A percentile compares a stretch with the other conserved stretches of the same genome.
Evolutionary conservation across 92 coral and sea anemone species (phyloP).

Genomic region (Palythoa caribaeorum): DNA sequence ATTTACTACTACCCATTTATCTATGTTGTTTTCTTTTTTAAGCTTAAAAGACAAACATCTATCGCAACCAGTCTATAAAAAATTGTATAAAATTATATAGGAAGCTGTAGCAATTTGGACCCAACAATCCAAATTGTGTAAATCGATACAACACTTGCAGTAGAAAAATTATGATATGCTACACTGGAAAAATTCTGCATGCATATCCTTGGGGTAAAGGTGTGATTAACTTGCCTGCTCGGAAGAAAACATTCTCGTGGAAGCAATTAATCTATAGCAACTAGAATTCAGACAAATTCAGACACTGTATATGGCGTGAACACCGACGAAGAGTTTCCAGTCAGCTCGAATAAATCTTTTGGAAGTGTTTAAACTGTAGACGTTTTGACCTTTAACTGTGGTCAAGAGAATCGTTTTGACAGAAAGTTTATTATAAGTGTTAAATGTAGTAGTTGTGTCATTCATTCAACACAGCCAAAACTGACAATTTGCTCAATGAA

Average conservation of each 20-base stretch:
- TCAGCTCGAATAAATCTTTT: neutral
- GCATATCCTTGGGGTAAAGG: constrained; percentile 6
- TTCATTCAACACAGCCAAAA: neutral
- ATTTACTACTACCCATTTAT: too few relatives aligned
- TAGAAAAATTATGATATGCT: neutral
- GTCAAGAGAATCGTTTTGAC: neutral
- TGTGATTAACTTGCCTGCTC: neutral
- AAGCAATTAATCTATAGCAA: constrained; percentile 34
- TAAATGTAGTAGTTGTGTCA: neutral
- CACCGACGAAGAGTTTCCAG: neutral
- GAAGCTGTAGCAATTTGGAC: too few relatives aligned
- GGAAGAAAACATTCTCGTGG: constrained; percentile 13
- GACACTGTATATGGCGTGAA: neutral
- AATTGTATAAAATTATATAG: too few relatives aligned
- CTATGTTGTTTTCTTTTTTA: too few relatives aligned
- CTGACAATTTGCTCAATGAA: neutral
- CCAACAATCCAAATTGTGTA: too few relatives aligned
- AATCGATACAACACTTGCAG: neutral
- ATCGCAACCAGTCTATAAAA: too few relatives aligned
- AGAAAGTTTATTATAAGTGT: neutral
- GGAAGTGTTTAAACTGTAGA: neutral
- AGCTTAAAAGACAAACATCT: too few relatives aligned
- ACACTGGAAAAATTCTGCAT: too few relatives aligned
- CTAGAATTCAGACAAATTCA: neutral
- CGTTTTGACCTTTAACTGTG: neutral